phyloP scores from a whole-genome alignment of 2,888 invertebrate genomes.

The Eupithecia inturbata region DNA sequence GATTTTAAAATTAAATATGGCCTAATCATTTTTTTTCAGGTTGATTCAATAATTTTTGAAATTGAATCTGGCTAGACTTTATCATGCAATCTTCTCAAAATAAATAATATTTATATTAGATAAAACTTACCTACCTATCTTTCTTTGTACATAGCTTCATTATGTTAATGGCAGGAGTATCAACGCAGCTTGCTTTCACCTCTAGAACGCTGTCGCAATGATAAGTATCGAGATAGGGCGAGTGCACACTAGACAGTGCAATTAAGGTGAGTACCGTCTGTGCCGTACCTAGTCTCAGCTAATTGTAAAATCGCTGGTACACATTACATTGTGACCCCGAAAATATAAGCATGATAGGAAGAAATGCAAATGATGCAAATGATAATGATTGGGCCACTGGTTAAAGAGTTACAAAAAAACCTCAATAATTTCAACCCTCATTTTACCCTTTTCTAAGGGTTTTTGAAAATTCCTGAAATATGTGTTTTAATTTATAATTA shows the following conservation, averaged over 20 bases:
- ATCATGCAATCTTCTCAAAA: no score
- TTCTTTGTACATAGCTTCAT: neutral
- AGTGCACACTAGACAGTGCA: conserved; percentile 32
- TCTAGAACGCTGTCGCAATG: conserved; percentile 12
- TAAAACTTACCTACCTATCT: neutral
- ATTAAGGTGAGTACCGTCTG: conserved; percentile 31
- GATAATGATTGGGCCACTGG: no score
- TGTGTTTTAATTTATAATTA: no score
- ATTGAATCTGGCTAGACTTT: no score
- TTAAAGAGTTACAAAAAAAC: no score
- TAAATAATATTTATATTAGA: no score
- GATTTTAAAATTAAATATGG: neutral
- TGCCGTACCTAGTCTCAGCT: conserved; percentile 15
- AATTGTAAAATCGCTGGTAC: neutral
- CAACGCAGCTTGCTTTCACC: conserved; percentile 20
- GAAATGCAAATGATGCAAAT: no score
- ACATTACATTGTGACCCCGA: neutral
- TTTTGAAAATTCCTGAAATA: no score
- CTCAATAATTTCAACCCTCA: no score
- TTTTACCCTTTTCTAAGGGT: no score
- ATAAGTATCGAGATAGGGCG: conserved; percentile 20
- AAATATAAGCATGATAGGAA: neutral
- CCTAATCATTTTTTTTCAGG: neutral
- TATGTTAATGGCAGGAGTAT: conserved; percentile 5
- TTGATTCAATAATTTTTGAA: neutral